Evolutionary conservation across 2,888 invertebrate genomes (phyloP).

Genomic region (Leptinotarsa peninsularis): DNA sequence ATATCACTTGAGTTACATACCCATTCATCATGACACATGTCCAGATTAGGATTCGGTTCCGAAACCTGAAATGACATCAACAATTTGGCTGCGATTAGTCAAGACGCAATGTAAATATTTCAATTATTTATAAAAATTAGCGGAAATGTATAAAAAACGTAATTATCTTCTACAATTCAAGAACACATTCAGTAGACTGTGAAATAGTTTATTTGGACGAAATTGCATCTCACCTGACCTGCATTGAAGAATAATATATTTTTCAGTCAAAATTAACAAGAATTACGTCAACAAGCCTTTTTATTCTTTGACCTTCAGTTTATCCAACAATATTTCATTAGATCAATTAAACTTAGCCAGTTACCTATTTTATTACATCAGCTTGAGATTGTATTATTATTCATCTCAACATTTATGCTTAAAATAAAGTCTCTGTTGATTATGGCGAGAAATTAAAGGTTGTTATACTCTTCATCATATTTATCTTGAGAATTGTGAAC

Average conservation of each 20-base stretch:
- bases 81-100: not conserved
- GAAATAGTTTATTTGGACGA: not conserved
- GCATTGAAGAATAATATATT: not conserved
- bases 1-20: too few relatives aligned
- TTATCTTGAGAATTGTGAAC: too few relatives aligned
- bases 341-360: conserved; percentile 19
- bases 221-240: not conserved
- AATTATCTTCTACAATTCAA: not conserved
- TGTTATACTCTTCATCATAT: too few relatives aligned
- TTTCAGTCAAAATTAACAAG: not conserved
- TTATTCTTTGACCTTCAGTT: conserved; percentile 3
- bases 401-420: not conserved
- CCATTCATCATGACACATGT: too few relatives aligned
- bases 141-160: not conserved
- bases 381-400: not conserved
- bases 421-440: too few relatives aligned
- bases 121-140: not conserved
- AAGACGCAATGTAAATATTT: not conserved
- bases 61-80: too few relatives aligned
- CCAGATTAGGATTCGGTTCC: too few relatives aligned
- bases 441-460: too few relatives aligned
- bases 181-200: not conserved
- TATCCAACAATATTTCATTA: not conserved
- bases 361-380: conserved; percentile 2
- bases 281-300: conserved; percentile 1